Conservation (phyloP, 2,888 invertebrate species). For the Bombylius discolor region DNA sequence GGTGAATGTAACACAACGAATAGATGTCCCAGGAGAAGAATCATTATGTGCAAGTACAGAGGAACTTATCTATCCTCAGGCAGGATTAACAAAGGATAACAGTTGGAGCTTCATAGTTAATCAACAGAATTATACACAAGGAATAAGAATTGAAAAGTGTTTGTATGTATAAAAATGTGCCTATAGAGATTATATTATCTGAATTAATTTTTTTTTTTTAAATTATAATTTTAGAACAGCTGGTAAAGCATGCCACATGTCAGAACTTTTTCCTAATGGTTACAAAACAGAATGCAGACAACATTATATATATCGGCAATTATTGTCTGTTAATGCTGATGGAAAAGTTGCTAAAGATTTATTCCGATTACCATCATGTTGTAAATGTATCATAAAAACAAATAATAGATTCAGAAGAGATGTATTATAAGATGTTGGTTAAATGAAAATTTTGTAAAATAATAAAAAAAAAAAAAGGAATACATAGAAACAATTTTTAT, state of each 20-base stretch:
- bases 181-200: neutral
- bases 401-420: neutral
- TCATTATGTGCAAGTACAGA: constrained; percentile 37
- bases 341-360: constrained; percentile 36
- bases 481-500: too few relatives aligned
- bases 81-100: constrained; percentile 45
- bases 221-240: constrained; percentile 28
- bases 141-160: constrained; percentile 61
- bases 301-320: constrained; percentile 41
- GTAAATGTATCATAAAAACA: constrained; percentile 45
- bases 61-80: constrained; percentile 45
- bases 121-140: constrained; percentile 51
- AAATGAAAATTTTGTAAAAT: too few relatives aligned
- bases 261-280: constrained; percentile 37
- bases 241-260: constrained; percentile 38
- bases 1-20: constrained; percentile 38
- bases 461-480: too few relatives aligned
- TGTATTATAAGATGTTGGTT: too few relatives aligned
- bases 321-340: constrained; percentile 40
- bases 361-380: constrained; percentile 60
- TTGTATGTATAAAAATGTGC: constrained; percentile 40
- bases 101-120: constrained; percentile 60
- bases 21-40: constrained; percentile 33
- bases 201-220: neutral
- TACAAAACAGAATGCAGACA: constrained; percentile 46